These are phyloP conservation scores for Rhagologus leucostigma DNA, from an alignment of 2,113 vertebrate species.

Conservation along the genomic window DNA sequence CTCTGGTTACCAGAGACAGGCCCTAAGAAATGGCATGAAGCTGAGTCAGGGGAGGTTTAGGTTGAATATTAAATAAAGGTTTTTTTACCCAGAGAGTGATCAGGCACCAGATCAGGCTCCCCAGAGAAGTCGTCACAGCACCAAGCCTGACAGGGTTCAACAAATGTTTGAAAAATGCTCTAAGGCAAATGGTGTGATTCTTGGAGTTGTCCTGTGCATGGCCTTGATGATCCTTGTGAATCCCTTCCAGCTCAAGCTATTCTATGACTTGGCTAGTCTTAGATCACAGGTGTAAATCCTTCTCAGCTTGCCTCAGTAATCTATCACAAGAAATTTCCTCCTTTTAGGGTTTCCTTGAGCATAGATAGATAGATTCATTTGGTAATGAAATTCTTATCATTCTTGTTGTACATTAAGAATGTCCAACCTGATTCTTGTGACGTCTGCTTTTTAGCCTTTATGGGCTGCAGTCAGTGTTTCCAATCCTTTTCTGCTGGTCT, in stretches of 20 bases:
- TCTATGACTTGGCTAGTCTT: not conserved
- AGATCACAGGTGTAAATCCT: not conserved
- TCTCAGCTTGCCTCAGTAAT: not conserved
- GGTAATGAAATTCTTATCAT: not conserved
- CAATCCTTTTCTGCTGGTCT: not conserved
- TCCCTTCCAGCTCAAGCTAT: not conserved
- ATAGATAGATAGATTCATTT: not conserved
- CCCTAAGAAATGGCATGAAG: not conserved
- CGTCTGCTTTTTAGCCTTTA: fast-evolving
- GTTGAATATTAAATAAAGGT: not conserved
- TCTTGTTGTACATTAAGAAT: not conserved
- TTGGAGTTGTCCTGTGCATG: not conserved
- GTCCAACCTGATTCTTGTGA: not conserved
- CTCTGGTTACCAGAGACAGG: not conserved
- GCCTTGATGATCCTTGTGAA: not conserved
- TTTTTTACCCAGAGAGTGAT: not conserved
- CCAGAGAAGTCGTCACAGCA: not conserved
- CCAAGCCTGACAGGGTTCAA: not conserved
- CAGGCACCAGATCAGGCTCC: fast-evolving
- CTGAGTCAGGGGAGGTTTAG: not conserved
- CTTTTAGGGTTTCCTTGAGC: not conserved
- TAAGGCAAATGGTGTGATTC: too few relatives aligned
- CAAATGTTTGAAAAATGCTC: not conserved
- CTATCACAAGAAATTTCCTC: not conserved
- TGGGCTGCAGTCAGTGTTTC: not conserved